A percentile compares a stretch with the other conserved stretches of the same genome.
Evolutionary conservation across 2,797 vertebrate genomes (phyloP).

Genomic region (Huso huso): DNA sequence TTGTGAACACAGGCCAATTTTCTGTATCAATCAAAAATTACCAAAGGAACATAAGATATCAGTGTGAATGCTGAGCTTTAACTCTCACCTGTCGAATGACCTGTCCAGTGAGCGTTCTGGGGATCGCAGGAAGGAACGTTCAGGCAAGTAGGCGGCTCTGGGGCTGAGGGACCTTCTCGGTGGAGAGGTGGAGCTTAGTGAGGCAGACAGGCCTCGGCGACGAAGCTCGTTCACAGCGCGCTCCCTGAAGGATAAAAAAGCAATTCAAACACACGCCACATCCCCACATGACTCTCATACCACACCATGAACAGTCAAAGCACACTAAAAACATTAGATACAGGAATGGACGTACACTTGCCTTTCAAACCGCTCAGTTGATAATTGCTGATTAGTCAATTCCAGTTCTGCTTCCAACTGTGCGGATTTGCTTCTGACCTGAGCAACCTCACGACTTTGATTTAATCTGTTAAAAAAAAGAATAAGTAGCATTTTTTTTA

Average conservation of each 20-base stretch:
- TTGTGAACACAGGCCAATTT: too few species aligned
- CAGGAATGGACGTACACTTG: conserved; percentile 25
- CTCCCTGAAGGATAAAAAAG: conserved; percentile 47
- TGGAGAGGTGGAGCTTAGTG: conserved; percentile 39
- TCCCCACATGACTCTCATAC: background rate
- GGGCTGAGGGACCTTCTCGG: conserved; percentile 40
- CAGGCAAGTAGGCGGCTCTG: conserved; percentile 39
- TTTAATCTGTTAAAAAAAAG: conserved; percentile 35
- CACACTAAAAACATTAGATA: background rate
- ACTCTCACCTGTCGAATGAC: conserved; percentile 48
- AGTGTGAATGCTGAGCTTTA: background rate
- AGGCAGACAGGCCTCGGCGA: conserved; percentile 41
- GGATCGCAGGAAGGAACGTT: conserved; percentile 33
- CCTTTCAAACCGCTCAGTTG: conserved; percentile 65
- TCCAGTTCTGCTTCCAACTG: conserved; percentile 58
- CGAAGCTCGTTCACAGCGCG: conserved; percentile 55
- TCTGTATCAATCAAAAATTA: too few species aligned
- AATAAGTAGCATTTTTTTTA: too few species aligned
- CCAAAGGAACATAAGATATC: background rate
- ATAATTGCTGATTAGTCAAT: conserved; percentile 61
- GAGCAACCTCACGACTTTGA: conserved; percentile 53
- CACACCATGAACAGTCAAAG: background rate
- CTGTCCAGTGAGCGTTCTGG: conserved; percentile 39
- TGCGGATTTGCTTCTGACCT: conserved; percentile 53
- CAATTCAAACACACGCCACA: conserved; percentile 2